A percentile compares a stretch with the other conserved stretches of the same genome.
Evolutionary conservation across 92 coral and sea anemone genomes (phyloP).

Genomic region (Pocillopora grandis): DNA sequence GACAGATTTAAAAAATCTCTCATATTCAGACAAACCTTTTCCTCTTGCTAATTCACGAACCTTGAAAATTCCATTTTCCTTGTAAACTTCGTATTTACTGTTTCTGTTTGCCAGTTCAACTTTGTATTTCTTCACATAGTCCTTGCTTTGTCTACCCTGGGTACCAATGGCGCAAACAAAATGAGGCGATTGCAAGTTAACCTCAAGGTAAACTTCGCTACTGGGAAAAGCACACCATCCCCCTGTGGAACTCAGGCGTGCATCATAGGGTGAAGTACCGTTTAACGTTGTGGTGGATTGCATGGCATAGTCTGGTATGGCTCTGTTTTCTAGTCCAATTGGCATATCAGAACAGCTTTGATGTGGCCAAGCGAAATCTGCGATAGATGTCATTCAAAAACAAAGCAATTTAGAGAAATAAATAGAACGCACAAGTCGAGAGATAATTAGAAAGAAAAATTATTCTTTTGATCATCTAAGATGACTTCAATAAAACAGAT

Average conservation of each 20-base stretch:
- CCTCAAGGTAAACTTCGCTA: not conserved
- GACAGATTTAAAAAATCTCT: not conserved
- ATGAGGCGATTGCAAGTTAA: slow-evolving; percentile 3
- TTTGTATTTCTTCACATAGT: not conserved
- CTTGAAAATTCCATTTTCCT: slow-evolving; percentile 13
- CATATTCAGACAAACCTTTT: not conserved
- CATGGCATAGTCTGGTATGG: slow-evolving; percentile 23
- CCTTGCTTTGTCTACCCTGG: slow-evolving; percentile 4
- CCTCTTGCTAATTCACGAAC: not conserved
- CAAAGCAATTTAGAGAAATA: too few species aligned
- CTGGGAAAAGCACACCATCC: slow-evolving; percentile 16
- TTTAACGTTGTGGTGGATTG: too few species aligned
- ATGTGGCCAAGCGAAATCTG: slow-evolving; percentile 22
- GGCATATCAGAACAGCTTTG: slow-evolving; percentile 16
- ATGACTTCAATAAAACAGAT: too few species aligned
- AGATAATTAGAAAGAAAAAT: too few species aligned
- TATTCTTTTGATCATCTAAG: too few species aligned
- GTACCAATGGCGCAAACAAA: slow-evolving; percentile 34
- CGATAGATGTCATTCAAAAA: not conserved
- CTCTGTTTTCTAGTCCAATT: slow-evolving; percentile 34
- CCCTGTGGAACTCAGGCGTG: slow-evolving; percentile 17
- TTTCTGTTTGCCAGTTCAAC: slow-evolving; percentile 6
- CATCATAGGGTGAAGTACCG: not conserved
- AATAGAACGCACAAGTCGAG: too few species aligned
- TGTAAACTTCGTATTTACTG: slow-evolving; percentile 10